phyloP scores from a whole-genome alignment of 2,797 vertebrate species.

The Lateolabrax maculatus region DNA sequence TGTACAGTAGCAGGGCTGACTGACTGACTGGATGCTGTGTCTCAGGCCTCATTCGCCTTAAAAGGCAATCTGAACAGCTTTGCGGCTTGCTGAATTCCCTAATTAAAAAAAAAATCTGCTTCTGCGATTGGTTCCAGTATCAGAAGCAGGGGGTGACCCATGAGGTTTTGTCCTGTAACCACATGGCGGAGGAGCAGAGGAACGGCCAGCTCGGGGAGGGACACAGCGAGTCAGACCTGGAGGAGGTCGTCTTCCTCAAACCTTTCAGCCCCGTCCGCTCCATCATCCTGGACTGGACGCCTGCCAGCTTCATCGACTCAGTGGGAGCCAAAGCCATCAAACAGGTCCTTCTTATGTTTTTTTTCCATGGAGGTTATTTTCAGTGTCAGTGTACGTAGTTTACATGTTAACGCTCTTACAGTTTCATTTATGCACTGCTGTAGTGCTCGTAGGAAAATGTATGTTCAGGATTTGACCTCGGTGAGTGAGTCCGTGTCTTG shows the following conservation, averaged over 20 bases:
- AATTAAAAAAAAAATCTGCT: accelerated
- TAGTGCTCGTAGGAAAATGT: neutral
- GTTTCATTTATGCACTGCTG: neutral
- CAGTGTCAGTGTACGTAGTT: no score
- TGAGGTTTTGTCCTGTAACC: conserved; percentile 79
- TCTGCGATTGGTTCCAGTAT: conserved; percentile 72
- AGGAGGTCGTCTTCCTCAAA: conserved; percentile 85
- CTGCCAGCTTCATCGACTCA: conserved; percentile 93
- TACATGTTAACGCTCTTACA: neutral
- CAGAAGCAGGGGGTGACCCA: conserved; percentile 83
- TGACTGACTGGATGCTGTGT: neutral
- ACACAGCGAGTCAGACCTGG: conserved; percentile 62
- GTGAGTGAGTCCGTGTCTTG: neutral
- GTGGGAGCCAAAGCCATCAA: conserved; percentile 94
- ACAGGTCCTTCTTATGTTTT: conserved; percentile 81
- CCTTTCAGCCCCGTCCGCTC: conserved; percentile 81
- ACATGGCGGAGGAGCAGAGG: conserved; percentile 65
- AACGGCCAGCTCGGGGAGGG: conserved; percentile 84
- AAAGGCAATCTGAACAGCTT: no score
- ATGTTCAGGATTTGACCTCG: neutral
- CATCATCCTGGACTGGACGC: conserved; percentile 93
- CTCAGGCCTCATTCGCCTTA: no score
- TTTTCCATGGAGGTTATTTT: neutral
- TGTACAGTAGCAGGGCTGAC: neutral
- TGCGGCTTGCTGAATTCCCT: neutral